Conservation (phyloP, 2,888 invertebrate species). For the Julus scandinavius region DNA sequence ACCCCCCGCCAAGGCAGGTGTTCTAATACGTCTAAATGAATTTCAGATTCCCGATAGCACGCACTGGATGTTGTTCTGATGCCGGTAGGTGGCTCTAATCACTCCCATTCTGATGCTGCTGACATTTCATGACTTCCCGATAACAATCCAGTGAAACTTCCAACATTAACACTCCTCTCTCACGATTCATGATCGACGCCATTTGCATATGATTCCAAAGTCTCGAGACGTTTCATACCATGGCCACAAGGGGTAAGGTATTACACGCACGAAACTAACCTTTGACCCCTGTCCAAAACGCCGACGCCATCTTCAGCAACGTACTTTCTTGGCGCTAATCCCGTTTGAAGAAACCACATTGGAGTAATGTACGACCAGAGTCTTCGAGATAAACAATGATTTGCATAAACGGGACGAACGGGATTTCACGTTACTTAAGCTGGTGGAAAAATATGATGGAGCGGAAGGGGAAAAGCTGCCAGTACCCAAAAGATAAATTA, state of each 20-base stretch:
- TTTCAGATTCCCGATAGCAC: neutral
- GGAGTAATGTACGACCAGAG: neutral
- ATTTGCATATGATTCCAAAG: neutral
- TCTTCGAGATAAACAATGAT: conserved; percentile 2
- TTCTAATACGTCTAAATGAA: conserved; percentile 29
- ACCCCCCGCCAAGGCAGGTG: conserved; percentile 5
- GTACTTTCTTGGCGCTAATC: neutral
- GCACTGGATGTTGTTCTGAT: neutral
- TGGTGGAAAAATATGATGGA: neutral
- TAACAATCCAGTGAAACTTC: conserved; percentile 13
- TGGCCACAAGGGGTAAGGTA: neutral
- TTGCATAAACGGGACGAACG: conserved; percentile 25
- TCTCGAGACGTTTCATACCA: neutral
- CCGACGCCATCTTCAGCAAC: neutral
- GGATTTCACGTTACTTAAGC: neutral
- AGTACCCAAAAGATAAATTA: neutral
- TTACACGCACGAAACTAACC: conserved; percentile 6
- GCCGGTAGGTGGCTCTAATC: neutral
- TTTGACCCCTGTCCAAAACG: neutral
- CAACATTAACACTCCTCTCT: conserved; percentile 1
- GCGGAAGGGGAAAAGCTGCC: too few relatives aligned
- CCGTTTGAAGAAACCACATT: neutral
- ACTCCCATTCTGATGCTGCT: neutral
- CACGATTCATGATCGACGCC: neutral
- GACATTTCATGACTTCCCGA: conserved; percentile 20